phyloP scores from a whole-genome alignment of 2,888 invertebrate genomes.

The Scotopteryx bipunctaria region DNA sequence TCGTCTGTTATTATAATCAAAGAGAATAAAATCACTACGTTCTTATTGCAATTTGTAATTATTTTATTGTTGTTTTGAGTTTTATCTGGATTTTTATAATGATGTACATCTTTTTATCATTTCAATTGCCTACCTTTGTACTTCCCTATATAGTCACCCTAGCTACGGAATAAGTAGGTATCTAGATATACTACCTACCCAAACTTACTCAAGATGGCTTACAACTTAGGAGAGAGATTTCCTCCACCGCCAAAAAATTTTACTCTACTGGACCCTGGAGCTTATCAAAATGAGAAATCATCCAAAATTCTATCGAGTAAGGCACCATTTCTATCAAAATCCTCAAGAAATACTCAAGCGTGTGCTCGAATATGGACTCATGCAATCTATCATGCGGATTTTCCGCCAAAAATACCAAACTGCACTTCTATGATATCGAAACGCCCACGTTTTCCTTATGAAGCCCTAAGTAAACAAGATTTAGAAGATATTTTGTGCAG shows the following conservation, averaged over 20 bases:
- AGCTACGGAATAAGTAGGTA: neutral
- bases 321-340: conserved; percentile 60
- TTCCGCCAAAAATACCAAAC: conserved; percentile 54
- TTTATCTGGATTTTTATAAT: neutral
- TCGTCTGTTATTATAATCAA: too few relatives aligned
- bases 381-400: conserved; percentile 48
- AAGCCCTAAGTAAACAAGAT: conserved; percentile 58
- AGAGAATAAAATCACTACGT: too few relatives aligned
- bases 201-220: conserved; percentile 61
- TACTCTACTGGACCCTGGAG: conserved; percentile 62
- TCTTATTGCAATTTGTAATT: neutral
- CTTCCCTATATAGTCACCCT: neutral
- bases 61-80: neutral
- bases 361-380: conserved; percentile 58
- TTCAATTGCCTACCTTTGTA: neutral
- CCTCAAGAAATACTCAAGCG: conserved; percentile 46
- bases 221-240: conserved; percentile 55
- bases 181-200: conserved; percentile 3
- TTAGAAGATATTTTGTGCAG: conserved; percentile 60
- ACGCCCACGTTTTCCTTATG: conserved; percentile 63
- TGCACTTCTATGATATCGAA: conserved; percentile 59
- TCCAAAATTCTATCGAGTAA: conserved; percentile 41
- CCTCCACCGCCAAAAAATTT: conserved; percentile 44
- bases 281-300: conserved; percentile 50
- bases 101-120: neutral